Percentiles rank a stretch among this genome's conserved stretches.
These are phyloP conservation scores for Venturia canescens DNA, from an alignment of 1,140 invertebrate genomes.

Conservation along the genomic window DNA sequence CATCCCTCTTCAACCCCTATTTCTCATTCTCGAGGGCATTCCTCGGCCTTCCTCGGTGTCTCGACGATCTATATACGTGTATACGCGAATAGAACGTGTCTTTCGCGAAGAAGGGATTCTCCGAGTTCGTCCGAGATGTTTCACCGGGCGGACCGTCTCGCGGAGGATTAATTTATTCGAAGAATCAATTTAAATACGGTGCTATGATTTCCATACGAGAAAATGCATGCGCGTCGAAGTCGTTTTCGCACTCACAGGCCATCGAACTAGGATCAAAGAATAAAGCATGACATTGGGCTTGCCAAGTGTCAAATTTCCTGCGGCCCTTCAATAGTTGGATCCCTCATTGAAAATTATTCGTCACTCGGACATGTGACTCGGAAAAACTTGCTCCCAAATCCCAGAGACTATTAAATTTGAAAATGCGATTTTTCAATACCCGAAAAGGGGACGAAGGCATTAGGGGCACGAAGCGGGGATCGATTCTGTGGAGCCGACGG, in stretches of 20 bases:
- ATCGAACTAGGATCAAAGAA: not conserved
- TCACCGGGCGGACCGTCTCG: not conserved
- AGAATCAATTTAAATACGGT: not conserved
- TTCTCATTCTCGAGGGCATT: slow-evolving; percentile 43
- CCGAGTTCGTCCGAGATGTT: slow-evolving; percentile 9
- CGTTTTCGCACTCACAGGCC: not conserved
- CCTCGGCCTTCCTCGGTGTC: slow-evolving; percentile 37
- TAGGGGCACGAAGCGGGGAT: too few species aligned
- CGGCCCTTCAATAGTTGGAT: too few species aligned
- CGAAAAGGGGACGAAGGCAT: too few species aligned
- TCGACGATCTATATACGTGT: slow-evolving; percentile 13
- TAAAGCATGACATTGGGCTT: not conserved
- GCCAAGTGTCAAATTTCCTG: not conserved
- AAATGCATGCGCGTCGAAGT: too few species aligned
- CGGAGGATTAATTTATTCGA: not conserved
- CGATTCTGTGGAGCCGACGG: too few species aligned
- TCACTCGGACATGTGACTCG: too few species aligned
- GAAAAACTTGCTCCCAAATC: too few species aligned
- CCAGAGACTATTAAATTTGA: too few species aligned
- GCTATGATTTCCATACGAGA: too few species aligned
- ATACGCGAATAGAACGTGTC: not conserved
- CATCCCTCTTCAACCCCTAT: slow-evolving; percentile 17
- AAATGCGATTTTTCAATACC: not conserved
- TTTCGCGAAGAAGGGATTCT: not conserved
- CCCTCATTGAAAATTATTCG: too few species aligned